phyloP scores from a whole-genome alignment of 2,888 invertebrate genomes.

The Halictus ligatus region DNA sequence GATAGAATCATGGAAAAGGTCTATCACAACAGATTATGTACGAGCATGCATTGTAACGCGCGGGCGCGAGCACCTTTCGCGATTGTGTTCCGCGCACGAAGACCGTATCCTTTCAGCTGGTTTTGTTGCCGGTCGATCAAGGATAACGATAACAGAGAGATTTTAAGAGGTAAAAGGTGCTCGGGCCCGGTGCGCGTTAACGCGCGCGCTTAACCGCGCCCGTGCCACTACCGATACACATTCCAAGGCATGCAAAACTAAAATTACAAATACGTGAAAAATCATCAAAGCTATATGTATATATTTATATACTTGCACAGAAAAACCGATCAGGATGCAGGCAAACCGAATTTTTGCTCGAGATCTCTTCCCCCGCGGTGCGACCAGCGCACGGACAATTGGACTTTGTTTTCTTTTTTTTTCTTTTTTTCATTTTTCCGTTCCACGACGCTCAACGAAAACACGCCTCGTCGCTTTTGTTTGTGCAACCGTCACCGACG shows the following conservation, averaged over 20 bases:
- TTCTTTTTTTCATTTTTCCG: too few species aligned
- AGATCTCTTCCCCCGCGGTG: constrained; percentile 18
- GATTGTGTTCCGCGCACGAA: not conserved
- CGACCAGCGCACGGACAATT: constrained; percentile 7
- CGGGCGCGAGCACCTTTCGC: constrained; percentile 33
- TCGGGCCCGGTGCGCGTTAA: constrained; percentile 30
- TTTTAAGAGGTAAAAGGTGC: constrained; percentile 19
- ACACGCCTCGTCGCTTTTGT: constrained; percentile 49
- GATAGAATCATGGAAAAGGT: constrained; percentile 53
- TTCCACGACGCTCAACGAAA: not conserved
- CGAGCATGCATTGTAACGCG: constrained; percentile 53
- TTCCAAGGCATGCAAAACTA: constrained; percentile 76
- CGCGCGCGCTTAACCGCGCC: constrained; percentile 3
- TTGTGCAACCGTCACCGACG: constrained; percentile 26
- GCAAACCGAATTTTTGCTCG: constrained; percentile 66
- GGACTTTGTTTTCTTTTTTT: not conserved
- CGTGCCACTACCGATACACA: constrained; percentile 38
- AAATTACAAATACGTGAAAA: constrained; percentile 70
- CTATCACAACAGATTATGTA: constrained; percentile 53
- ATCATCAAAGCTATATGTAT: constrained; percentile 64
- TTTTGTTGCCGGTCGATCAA: not conserved
- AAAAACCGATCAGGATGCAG: constrained; percentile 61
- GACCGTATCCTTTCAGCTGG: not conserved
- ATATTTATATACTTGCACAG: constrained; percentile 64
- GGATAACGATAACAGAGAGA: not conserved